These are phyloP conservation scores for Rapana venosa DNA, from an alignment of 2,888 invertebrate genomes.

Conservation along the genomic window DNA sequence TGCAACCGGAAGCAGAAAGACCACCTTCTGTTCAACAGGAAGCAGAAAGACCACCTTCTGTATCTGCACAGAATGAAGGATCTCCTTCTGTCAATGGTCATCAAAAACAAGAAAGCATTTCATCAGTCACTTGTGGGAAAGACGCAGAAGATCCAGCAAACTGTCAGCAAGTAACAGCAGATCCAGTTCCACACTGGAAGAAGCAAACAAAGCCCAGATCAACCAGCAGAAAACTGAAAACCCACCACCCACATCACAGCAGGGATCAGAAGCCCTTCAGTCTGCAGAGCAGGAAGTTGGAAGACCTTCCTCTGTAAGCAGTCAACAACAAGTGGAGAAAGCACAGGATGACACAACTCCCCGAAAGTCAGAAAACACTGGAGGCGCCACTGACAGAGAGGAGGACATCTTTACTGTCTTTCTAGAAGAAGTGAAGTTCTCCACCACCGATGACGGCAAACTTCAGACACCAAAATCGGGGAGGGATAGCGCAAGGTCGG, in stretches of 20 bases:
- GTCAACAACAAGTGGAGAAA: slow-evolving; percentile 5
- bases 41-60: background rate
- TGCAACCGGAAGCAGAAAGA: slow-evolving; percentile 15
- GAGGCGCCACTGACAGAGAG: background rate
- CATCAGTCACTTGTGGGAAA: background rate
- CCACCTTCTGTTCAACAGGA: background rate
- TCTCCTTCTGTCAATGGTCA: background rate
- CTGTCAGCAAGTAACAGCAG: background rate
- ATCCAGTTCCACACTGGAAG: background rate
- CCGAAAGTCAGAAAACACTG: background rate
- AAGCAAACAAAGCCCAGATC: background rate
- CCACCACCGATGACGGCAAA: background rate
- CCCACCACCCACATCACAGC: background rate
- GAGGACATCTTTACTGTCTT: slow-evolving; percentile 21
- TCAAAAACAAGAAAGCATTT: background rate
- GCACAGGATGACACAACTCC: background rate
- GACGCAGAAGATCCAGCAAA: background rate
- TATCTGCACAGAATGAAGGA: background rate
- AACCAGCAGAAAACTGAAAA: background rate
- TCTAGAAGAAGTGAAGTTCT: slow-evolving; percentile 33
- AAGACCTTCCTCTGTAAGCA: background rate
- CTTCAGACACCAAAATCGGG: background rate
- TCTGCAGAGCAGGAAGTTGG: background rate
- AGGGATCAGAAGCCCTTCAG: background rate
- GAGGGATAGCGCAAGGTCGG: background rate